A percentile compares a stretch with the other conserved stretches of the same genome.
phyloP scores from a whole-genome alignment of 2,888 invertebrate species.

The Panopea generosa region DNA sequence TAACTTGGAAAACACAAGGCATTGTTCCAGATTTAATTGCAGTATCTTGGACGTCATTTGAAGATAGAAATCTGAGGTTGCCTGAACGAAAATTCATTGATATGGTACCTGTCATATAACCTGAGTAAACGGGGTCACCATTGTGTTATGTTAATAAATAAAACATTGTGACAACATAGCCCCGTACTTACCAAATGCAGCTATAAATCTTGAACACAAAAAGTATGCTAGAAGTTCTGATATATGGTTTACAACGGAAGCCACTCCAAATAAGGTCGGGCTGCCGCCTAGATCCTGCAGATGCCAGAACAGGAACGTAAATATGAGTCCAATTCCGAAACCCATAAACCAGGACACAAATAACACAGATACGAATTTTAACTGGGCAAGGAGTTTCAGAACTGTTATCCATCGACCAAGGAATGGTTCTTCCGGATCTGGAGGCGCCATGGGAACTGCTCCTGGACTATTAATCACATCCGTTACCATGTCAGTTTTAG shows the following conservation, averaged over 20 bases:
- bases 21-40: too few relatives aligned
- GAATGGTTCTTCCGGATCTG: conserved; percentile 73
- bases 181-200: conserved; percentile 91
- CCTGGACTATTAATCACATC: conserved; percentile 76
- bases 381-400: conserved; percentile 94
- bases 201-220: conserved; percentile 97
- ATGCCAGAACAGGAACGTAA: conserved; percentile 99
- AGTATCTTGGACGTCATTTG: too few relatives aligned
- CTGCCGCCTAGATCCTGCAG: conserved; percentile 94
- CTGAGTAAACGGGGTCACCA: too few relatives aligned
- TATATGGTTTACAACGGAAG: conserved; percentile 99
- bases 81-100: too few relatives aligned
- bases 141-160: too few relatives aligned
- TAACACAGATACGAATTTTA: conserved; percentile 92
- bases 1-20: too few relatives aligned
- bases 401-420: conserved; percentile 93
- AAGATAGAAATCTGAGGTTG: too few relatives aligned
- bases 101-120: too few relatives aligned
- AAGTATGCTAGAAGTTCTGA: conserved; percentile 99
- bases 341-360: conserved; percentile 99
- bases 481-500: conserved; percentile 77
- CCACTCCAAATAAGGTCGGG: conserved; percentile 98
- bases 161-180: too few relatives aligned
- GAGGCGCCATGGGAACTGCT: conserved; percentile 47
- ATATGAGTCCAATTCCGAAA: conserved; percentile 98